A percentile compares a stretch with the other conserved stretches of the same genome.
Conservation (phyloP, 2,113 vertebrate genomes). For the Carassius auratus region DNA sequence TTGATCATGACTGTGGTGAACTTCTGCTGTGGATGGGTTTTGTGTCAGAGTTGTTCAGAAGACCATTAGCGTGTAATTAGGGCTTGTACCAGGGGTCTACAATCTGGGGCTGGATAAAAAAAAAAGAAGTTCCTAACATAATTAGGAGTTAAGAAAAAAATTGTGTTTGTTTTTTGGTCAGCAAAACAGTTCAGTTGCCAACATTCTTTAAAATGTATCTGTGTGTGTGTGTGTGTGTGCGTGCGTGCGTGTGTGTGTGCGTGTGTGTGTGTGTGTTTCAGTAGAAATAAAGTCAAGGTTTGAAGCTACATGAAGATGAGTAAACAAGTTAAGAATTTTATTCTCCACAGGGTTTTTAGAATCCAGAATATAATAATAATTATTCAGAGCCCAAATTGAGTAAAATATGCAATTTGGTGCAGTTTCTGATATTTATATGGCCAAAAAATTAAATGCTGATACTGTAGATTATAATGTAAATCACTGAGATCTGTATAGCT, state of each 20-base stretch:
- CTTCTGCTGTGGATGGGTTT: background rate
- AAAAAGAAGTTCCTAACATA: background rate
- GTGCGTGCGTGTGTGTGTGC: background rate
- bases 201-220: background rate
- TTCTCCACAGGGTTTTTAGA: background rate
- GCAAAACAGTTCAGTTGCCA: background rate
- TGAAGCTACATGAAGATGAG: background rate
- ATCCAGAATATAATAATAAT: background rate
- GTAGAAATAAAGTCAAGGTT: background rate
- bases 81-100: constrained; percentile 40
- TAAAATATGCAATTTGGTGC: too few relatives aligned
- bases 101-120: background rate
- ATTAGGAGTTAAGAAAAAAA: background rate
- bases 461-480: too few relatives aligned
- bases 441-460: too few relatives aligned
- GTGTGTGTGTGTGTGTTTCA: background rate
- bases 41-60: constrained; percentile 27
- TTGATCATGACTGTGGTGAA: background rate
- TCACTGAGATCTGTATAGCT: too few relatives aligned
- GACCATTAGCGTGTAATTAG: constrained; percentile 39
- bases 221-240: background rate
- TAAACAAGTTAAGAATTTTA: background rate
- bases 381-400: too few relatives aligned
- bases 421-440: too few relatives aligned
- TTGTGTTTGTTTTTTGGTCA: background rate